Conservation (phyloP, 2,113 vertebrate species). For the Xenus cinereus region DNA sequence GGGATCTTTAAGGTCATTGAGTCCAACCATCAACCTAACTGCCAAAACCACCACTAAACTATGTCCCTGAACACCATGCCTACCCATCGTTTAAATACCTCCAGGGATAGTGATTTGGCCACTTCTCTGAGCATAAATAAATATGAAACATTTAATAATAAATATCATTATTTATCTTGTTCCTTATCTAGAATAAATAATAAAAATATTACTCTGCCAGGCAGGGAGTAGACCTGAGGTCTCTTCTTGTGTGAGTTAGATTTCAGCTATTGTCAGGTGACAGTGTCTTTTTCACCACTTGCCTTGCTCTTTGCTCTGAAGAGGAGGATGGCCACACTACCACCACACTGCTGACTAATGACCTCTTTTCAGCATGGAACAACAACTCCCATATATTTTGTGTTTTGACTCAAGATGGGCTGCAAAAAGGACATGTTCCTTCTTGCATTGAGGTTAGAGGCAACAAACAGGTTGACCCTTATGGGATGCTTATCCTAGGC, state of each 20-base stretch:
- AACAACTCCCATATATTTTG: background rate
- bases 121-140: background rate
- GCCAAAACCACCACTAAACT: background rate
- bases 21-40: background rate
- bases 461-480: background rate
- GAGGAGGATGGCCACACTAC: fast-evolving
- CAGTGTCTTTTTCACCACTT: background rate
- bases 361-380: background rate
- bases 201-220: background rate
- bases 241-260: fast-evolving
- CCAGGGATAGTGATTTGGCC: background rate
- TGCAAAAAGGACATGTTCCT: background rate
- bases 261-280: background rate
- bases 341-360: background rate
- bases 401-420: background rate
- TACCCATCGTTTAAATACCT: background rate
- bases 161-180: background rate
- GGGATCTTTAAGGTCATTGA: background rate
- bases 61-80: background rate
- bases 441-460: background rate
- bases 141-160: background rate
- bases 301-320: background rate
- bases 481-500: background rate
- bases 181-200: background rate
- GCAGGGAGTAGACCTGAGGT: no score